A percentile compares a stretch with the other conserved stretches of the same genome.
phyloP scores from a whole-genome alignment of 2,888 invertebrate species.

The Selenia dentaria region DNA sequence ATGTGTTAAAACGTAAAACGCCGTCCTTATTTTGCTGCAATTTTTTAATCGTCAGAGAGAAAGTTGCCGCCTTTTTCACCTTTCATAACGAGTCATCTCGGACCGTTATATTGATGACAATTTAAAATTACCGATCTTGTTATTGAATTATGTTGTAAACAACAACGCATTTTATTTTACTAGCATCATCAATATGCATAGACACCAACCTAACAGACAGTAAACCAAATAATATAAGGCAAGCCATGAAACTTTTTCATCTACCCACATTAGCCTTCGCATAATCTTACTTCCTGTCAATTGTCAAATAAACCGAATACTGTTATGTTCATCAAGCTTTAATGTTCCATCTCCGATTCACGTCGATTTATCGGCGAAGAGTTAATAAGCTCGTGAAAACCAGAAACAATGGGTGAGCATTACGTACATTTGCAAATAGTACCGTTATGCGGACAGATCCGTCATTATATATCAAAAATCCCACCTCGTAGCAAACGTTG shows the following conservation, averaged over 20 bases:
- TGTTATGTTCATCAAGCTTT: conserved; percentile 24
- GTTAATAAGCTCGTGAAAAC: conserved; percentile 40
- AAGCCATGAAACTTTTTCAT: conserved; percentile 35
- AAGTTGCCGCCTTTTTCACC: too few relatives aligned
- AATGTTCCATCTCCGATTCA: conserved; percentile 32
- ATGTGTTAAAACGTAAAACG: too few relatives aligned
- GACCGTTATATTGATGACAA: too few relatives aligned
- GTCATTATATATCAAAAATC: conserved; percentile 47
- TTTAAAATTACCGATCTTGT: too few relatives aligned
- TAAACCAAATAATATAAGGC: conserved; percentile 6
- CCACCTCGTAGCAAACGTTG: conserved; percentile 37
- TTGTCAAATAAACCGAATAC: conserved; percentile 43
- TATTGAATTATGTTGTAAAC: too few relatives aligned
- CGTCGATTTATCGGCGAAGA: conserved; percentile 30
- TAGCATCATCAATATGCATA: not conserved
- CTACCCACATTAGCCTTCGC: conserved; percentile 48
- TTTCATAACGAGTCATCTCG: too few relatives aligned
- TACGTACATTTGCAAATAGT: conserved; percentile 39
- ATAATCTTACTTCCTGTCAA: conserved; percentile 46
- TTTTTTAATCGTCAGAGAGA: too few relatives aligned
- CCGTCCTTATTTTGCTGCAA: too few relatives aligned
- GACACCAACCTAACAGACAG: not conserved
- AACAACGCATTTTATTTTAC: too few relatives aligned
- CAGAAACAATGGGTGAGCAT: conserved; percentile 38
- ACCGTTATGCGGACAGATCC: conserved; percentile 46